These are phyloP conservation scores for Cotesia typhae DNA, from an alignment of 1,140 invertebrate species.

Conservation along the genomic window DNA sequence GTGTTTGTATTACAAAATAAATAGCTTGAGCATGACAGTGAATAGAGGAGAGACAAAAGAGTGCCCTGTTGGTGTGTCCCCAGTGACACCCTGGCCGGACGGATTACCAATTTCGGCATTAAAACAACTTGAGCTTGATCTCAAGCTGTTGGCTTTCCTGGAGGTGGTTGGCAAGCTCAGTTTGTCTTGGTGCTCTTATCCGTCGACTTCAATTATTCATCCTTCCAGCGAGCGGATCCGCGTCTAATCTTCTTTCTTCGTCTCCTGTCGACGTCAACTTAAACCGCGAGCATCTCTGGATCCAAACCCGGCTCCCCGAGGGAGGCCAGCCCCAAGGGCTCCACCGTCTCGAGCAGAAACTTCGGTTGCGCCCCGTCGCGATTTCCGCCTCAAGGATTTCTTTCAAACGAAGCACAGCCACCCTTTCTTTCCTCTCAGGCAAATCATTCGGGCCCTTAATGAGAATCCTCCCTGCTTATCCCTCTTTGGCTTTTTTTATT, in stretches of 20 bases:
- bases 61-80: slow-evolving; percentile 13
- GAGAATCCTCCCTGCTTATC: slow-evolving; percentile 5
- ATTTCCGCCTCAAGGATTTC: slow-evolving; percentile 32
- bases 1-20: too few relatives aligned
- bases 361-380: slow-evolving; percentile 29
- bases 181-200: slow-evolving; percentile 32
- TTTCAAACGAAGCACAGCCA: slow-evolving; percentile 11
- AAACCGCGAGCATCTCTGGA: slow-evolving; percentile 17
- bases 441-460: slow-evolving; percentile 16
- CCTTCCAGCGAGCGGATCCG: background rate
- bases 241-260: slow-evolving; percentile 30
- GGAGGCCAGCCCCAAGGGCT: slow-evolving; percentile 21
- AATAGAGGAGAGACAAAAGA: background rate
- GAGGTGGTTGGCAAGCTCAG: background rate
- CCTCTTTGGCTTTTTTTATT: background rate
- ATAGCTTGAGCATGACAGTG: too few relatives aligned
- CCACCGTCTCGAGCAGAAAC: slow-evolving; percentile 24
- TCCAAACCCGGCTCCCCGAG: background rate
- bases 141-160: background rate
- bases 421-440: slow-evolving; percentile 3
- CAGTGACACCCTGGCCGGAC: slow-evolving; percentile 19
- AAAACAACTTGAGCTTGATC: slow-evolving; percentile 22
- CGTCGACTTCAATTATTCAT: slow-evolving; percentile 32
- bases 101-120: slow-evolving; percentile 31
- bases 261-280: slow-evolving; percentile 18